Evolutionary conservation across 1,140 invertebrate species (phyloP), one percentile per base, ranked within the genome.

Genomic region (Lethocerus indicus): DNA sequence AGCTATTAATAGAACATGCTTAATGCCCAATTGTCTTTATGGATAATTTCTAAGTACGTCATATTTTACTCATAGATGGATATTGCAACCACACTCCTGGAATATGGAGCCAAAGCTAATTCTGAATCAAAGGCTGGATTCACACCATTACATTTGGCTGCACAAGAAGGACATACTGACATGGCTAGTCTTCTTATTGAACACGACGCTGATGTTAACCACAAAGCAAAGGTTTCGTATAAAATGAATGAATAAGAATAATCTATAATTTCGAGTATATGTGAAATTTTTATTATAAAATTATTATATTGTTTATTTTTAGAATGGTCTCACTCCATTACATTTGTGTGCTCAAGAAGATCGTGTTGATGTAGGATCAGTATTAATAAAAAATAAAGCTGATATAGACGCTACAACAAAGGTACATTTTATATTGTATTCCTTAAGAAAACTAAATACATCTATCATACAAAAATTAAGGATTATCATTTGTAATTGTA

Each of bases 311-410:
- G 13, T 56, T 54, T 50, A 53, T 50, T 63, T 61, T 29, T 69
- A 86, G 75, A 96, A 94, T 60, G 91, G 90, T 1, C 64, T 97
- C 0, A 84, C 88, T 0, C 86, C 89, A 1, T 63, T 96, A 48
- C 92, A 96, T 67, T 65, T 96, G 0, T 92, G 80, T 63, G 83
- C 84, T 9, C 93, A 97, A 71, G 94, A 98, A 68, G 94, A 98
- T 62, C 77, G 83, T 55, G 91, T 96, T 1, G 79, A 86, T 48
- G 92, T 97, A 4, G 94, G 93, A 5, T 80, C 87, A 57, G 77
- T 95, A 43, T 69, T 98, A 20, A 76, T 89, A 23, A 92, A 93
- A 63, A 84, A 90, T 63, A 79, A 79, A 1, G 87, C 89, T 35
- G 77, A 92, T 60, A 78, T 93, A 42, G 85, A 92, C 60, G 75